Evolutionary conservation across 1,140 invertebrate genomes (phyloP).

Genomic region (Magallana gigas): DNA sequence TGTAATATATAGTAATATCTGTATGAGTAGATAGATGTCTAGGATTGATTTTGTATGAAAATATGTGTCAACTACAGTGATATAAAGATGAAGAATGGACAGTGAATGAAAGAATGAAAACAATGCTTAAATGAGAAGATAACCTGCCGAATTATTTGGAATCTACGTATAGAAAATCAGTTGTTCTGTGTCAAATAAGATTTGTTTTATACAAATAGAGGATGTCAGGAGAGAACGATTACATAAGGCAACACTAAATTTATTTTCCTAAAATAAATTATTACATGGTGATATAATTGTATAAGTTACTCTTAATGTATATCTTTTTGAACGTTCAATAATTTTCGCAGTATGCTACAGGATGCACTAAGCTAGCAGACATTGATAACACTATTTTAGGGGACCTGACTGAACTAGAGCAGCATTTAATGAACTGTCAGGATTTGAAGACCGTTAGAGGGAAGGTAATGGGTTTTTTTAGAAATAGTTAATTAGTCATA

Average conservation of each 20-base stretch:
- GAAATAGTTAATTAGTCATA: too few relatives aligned
- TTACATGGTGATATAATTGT: too few relatives aligned
- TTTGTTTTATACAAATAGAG: constrained; percentile 26
- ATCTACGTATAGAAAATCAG: too few relatives aligned
- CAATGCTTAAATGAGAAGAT: neutral
- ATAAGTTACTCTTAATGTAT: neutral
- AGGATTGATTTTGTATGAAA: too few relatives aligned
- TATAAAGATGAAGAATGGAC: neutral
- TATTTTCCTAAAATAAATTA: neutral
- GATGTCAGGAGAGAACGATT: constrained; percentile 18
- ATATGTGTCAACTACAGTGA: too few relatives aligned
- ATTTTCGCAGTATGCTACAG: neutral
- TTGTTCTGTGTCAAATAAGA: neutral
- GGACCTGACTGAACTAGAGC: too few relatives aligned
- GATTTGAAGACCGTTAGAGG: neutral
- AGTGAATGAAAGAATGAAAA: constrained; percentile 10
- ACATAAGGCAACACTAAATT: neutral
- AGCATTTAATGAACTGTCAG: neutral
- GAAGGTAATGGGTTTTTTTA: too few relatives aligned
- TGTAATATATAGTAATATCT: too few relatives aligned
- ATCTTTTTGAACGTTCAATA: neutral
- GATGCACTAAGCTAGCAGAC: neutral
- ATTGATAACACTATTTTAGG: neutral
- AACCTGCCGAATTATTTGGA: neutral
- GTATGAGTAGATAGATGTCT: too few relatives aligned